Percentiles rank a stretch among this genome's conserved stretches.
Evolutionary conservation across 2,797 vertebrate genomes (phyloP).

Genomic region (Hylomyscus alleni): DNA sequence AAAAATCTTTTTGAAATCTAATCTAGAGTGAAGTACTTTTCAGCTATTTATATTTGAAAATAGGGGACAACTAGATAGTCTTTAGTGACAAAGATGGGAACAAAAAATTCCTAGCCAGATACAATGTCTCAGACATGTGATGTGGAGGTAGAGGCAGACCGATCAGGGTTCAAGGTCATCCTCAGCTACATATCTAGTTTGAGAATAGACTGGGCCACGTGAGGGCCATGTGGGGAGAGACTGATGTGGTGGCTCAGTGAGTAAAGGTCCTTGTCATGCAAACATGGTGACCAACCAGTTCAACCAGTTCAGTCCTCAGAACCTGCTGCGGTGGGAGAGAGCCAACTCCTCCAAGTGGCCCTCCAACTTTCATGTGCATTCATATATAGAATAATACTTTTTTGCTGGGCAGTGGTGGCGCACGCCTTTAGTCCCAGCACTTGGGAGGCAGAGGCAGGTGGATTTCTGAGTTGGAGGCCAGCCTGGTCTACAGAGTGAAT

Average conservation of each 20-base stretch:
- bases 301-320: neutral
- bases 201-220: neutral
- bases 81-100: neutral
- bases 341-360: neutral
- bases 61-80: slow-evolving; percentile 29
- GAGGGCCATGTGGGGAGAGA: neutral
- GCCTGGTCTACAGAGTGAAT: too few relatives aligned
- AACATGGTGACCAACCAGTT: neutral
- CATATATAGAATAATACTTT: neutral
- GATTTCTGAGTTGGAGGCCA: too few relatives aligned
- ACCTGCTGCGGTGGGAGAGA: neutral
- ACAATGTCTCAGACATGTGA: neutral
- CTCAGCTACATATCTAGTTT: neutral
- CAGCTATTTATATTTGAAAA: neutral
- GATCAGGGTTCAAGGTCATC: neutral
- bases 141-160: neutral
- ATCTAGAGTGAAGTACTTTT: slow-evolving; percentile 4
- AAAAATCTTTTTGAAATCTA: slow-evolving; percentile 27
- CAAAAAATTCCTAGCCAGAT: neutral
- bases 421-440: too few relatives aligned
- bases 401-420: too few relatives aligned
- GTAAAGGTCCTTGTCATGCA: too few relatives aligned
- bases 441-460: too few relatives aligned
- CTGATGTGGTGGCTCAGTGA: neutral
- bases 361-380: neutral